A percentile compares a stretch with the other conserved stretches of the same genome.
phyloP scores from a whole-genome alignment of 2,113 vertebrate species.

The Centrocercus urophasianus region DNA sequence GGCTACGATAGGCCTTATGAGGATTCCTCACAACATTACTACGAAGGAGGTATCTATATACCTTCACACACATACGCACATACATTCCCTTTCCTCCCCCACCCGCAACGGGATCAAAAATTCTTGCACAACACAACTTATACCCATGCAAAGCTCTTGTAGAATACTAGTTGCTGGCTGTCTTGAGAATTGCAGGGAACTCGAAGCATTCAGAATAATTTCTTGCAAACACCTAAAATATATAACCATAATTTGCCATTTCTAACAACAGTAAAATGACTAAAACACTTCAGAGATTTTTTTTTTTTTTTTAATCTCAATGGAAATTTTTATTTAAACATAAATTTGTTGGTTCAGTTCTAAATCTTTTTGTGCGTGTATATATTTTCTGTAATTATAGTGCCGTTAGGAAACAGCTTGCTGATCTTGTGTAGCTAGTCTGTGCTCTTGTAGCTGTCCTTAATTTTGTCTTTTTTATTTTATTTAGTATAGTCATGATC shows the following conservation, averaged over 20 bases:
- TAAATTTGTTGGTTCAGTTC: conserved; percentile 68
- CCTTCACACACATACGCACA: conserved; percentile 84
- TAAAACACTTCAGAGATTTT: conserved; percentile 77
- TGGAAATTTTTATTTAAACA: conserved; percentile 76
- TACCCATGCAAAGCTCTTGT: conserved; percentile 79
- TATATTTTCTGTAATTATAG: conserved; percentile 78
- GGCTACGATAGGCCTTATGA: conserved; percentile 92
- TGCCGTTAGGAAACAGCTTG: conserved; percentile 83
- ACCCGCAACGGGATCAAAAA: conserved; percentile 61
- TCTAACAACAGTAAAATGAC: conserved; percentile 84
- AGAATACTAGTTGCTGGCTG: conserved; percentile 82
- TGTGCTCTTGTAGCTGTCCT: conserved; percentile 87
- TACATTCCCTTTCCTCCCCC: conserved; percentile 74
- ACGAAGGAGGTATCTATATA: conserved; percentile 92
- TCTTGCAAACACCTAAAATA: conserved; percentile 78
- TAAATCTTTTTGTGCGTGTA: conserved; percentile 73
- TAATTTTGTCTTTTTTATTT: conserved; percentile 83
- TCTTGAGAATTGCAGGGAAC: conserved; percentile 76
- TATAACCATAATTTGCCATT: conserved; percentile 78
- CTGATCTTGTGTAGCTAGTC: conserved; percentile 87
- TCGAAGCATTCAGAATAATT: conserved; percentile 73
- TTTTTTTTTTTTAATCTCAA: conserved; percentile 53
- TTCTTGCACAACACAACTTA: conserved; percentile 72
- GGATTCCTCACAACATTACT: conserved; percentile 92
- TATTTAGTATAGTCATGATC: conserved; percentile 82